Evolutionary conservation across 1,140 invertebrate species (phyloP), one percentile per base, ranked within the genome.

Genomic region (Epicauta chinensis): DNA sequence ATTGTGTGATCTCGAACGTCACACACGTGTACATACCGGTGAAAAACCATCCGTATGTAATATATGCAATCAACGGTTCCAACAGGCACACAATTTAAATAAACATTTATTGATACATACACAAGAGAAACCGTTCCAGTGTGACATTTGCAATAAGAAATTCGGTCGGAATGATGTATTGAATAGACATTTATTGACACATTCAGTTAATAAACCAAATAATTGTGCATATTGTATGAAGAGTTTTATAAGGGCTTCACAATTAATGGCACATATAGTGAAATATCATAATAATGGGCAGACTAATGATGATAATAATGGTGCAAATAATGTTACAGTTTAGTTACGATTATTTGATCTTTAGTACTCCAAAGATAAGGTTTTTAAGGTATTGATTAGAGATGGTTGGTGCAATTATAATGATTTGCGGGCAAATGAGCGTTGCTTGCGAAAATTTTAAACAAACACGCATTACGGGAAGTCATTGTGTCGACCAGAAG

Each of bases 51-150:
- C 83, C 61, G 71, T 73, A 0, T 93, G 89, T 63, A 77, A 77
- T 43, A 83, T 87, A 51, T 93, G 89, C 58, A 76, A 82, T 30
- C 76, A 86, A 54, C 75, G 82, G 5, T 93, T 93, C 68, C 84
- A 87, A 36, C 87, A 91, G 64, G 83, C 89, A 59, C 89, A 91
- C 68, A 91, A 90, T 67, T 73, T 92, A n/a, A 82, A 87, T 2
- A 91, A 91, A 61, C 90, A 93, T 61, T 77, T 90, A 61, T 70
- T 88, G 38, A 83, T 83, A 11, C 89, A 93, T 58, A 87, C 86
- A 6, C 86, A 88, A 3, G 84, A 88, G 54, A 80, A 86, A 60
- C 86, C 87, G 1, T 88, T 89, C 64, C 83, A 88, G 46, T 93
- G 89, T 70, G 87, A 91, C 84, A 62, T 68, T 15, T 68, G 66